Conservation (phyloP, 1,140 invertebrate genomes). For the Scaptodrosophila lebanonensis region DNA sequence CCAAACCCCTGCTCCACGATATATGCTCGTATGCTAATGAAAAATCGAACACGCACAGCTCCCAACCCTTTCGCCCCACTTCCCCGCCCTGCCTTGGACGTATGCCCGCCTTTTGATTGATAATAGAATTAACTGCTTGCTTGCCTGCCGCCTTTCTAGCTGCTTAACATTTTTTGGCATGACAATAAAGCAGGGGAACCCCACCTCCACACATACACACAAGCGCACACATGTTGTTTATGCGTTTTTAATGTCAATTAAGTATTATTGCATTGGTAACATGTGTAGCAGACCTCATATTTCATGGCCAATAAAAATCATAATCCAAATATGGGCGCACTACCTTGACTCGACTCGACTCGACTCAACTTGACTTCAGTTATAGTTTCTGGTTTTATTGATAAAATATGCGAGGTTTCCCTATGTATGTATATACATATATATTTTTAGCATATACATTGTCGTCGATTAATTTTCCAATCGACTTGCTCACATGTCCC, state of each 20-base stretch:
- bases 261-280: slow-evolving; percentile 25
- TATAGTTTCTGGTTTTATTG: slow-evolving; percentile 55
- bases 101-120: slow-evolving; percentile 53
- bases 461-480: too few species aligned
- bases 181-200: slow-evolving; percentile 9
- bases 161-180: slow-evolving; percentile 63
- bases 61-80: not conserved
- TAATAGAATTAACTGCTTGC: slow-evolving; percentile 65
- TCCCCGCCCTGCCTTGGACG: not conserved
- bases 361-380: too few species aligned
- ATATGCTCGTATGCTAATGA: slow-evolving; percentile 62
- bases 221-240: slow-evolving; percentile 49
- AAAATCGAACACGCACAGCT: slow-evolving; percentile 65
- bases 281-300: slow-evolving; percentile 21
- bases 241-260: slow-evolving; percentile 73
- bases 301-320: slow-evolving; percentile 72
- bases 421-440: too few species aligned
- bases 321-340: slow-evolving; percentile 20
- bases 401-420: slow-evolving; percentile 58
- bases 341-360: too few species aligned
- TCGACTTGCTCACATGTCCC: slow-evolving; percentile 41
- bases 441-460: too few species aligned
- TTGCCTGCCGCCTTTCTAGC: slow-evolving; percentile 36
- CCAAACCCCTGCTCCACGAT: too few species aligned
- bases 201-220: slow-evolving; percentile 22